A percentile compares a stretch with the other conserved stretches of the same genome.
Conservation (phyloP, 2,888 invertebrate genomes). For the Cinara cedri region DNA sequence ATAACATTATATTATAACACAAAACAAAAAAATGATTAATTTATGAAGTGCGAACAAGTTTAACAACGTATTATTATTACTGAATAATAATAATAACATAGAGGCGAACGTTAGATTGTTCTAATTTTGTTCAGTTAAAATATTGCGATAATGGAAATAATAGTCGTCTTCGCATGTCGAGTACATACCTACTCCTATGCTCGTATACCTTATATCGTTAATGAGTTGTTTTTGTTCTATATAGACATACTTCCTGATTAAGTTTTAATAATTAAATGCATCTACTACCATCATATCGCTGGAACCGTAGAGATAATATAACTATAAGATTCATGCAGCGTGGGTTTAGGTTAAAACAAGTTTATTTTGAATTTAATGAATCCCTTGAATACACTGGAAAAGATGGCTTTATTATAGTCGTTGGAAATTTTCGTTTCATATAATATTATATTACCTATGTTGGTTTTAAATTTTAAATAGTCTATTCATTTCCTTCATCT, state of each 20-base stretch:
- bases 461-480: too few species aligned
- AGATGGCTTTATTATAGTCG: neutral
- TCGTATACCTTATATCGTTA: too few species aligned
- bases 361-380: neutral
- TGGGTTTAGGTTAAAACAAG: slow-evolving; percentile 3
- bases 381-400: too few species aligned
- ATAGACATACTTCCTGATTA: neutral
- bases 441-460: too few species aligned
- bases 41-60: too few species aligned
- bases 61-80: too few species aligned
- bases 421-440: too few species aligned
- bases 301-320: neutral
- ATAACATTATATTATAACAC: too few species aligned
- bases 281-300: neutral
- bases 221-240: neutral
- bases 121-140: neutral
- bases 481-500: too few species aligned
- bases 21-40: too few species aligned
- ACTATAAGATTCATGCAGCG: neutral
- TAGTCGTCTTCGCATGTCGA: neutral
- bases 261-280: slow-evolving; percentile 37
- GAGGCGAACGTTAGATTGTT: neutral
- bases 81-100: neutral
- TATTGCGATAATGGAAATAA: slow-evolving; percentile 1
- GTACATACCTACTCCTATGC: too few species aligned